Percentiles rank a stretch among this genome's conserved stretches.
Conservation (phyloP, 2,888 invertebrate species). For the Amphiduros pacificus region DNA sequence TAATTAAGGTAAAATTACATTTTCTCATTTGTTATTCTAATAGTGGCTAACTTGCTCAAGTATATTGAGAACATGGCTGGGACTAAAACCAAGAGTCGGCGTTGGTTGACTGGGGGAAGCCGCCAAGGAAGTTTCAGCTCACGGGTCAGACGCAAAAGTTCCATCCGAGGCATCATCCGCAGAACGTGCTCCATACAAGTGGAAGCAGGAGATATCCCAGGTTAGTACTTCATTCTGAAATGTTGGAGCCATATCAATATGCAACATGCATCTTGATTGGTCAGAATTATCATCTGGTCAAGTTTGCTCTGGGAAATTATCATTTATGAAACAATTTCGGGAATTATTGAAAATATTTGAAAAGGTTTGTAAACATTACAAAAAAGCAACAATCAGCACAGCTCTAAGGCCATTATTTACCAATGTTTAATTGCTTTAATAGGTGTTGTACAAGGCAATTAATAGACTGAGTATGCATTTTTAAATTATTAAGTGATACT, state of each 20-base stretch:
- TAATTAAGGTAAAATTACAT: too few relatives aligned
- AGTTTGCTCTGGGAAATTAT: not conserved
- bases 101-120: not conserved
- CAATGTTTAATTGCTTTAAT: too few relatives aligned
- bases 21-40: too few relatives aligned
- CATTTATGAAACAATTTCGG: not conserved
- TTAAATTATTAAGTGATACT: too few relatives aligned
- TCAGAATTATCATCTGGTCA: not conserved
- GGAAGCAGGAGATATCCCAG: slow-evolving; percentile 61
- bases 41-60: slow-evolving; percentile 24
- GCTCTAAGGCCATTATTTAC: too few relatives aligned
- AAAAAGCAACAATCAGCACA: too few relatives aligned
- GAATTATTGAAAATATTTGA: not conserved
- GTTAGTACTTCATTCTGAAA: too few relatives aligned
- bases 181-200: slow-evolving; percentile 91
- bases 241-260: too few relatives aligned
- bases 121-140: not conserved
- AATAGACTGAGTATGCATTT: too few relatives aligned
- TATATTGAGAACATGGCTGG: slow-evolving; percentile 19
- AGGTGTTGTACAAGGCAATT: too few relatives aligned
- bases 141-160: slow-evolving; percentile 22
- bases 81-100: slow-evolving; percentile 1
- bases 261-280: not conserved
- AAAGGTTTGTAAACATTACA: not conserved
- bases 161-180: slow-evolving; percentile 86